Percentiles rank a stretch among this genome's conserved stretches.
These are phyloP conservation scores for Drosophila mayaguana DNA, from an alignment of 2,888 invertebrate species.

Conservation along the genomic window DNA sequence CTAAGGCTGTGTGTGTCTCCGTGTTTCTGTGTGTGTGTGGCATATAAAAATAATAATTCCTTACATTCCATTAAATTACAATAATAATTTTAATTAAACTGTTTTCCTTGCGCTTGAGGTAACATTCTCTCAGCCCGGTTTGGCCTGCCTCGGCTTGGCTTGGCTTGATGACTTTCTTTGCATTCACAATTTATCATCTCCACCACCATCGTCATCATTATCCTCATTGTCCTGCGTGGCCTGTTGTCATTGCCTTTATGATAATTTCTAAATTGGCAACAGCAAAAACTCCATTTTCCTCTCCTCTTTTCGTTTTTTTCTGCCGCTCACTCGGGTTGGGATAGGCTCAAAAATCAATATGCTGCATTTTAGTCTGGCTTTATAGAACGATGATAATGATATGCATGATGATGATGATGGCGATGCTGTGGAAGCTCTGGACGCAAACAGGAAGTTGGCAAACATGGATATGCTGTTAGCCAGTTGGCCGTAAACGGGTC, in stretches of 20 bases:
- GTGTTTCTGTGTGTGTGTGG: conserved; percentile 29
- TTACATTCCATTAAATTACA: conserved; percentile 80
- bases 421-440: conserved; percentile 7
- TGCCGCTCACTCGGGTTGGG: conserved; percentile 36
- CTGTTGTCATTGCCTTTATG: conserved; percentile 55
- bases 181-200: conserved; percentile 46
- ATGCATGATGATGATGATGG: conserved; percentile 4
- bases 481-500: conserved; percentile 38
- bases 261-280: conserved; percentile 60
- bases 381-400: conserved; percentile 1
- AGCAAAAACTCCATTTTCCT: conserved; percentile 6
- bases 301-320: not conserved
- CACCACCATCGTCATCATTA: conserved; percentile 36
- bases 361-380: conserved; percentile 39
- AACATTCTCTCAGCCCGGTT: conserved; percentile 41
- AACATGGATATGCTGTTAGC: conserved; percentile 44
- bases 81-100: conserved; percentile 80
- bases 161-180: conserved; percentile 56
- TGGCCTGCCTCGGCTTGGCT: conserved; percentile 26
- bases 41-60: conserved; percentile 76
- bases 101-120: conserved; percentile 73
- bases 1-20: not conserved
- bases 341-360: conserved; percentile 56
- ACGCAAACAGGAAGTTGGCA: conserved; percentile 47
- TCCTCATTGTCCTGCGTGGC: conserved; percentile 40